phyloP scores from a whole-genome alignment of 2,797 vertebrate species.

The Hafferia zeledoni region DNA sequence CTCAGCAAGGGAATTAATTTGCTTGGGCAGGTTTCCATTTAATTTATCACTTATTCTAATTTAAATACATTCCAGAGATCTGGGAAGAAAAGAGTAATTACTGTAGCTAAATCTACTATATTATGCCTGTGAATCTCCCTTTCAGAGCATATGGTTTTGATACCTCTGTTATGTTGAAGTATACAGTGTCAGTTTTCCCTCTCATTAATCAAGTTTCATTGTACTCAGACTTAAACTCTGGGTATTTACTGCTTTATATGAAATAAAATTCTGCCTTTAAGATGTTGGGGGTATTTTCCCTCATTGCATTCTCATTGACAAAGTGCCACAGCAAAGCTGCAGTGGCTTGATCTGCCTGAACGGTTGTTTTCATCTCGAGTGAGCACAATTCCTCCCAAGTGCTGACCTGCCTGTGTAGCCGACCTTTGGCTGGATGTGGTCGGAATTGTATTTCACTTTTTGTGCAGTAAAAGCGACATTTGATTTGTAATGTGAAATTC shows the following conservation, averaged over 20 bases:
- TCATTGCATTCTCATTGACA: neutral
- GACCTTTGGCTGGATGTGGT: neutral
- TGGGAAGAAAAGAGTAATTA: neutral
- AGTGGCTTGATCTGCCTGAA: neutral
- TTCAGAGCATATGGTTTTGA: neutral
- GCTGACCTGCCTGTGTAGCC: neutral
- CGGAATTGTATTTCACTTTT: neutral
- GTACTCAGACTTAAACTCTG: neutral
- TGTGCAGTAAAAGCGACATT: neutral
- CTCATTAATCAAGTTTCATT: neutral
- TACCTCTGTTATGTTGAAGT: neutral
- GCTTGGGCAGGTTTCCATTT: neutral
- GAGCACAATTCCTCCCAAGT: neutral
- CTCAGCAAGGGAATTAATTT: neutral
- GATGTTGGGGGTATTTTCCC: fast-evolving
- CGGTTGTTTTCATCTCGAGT: neutral
- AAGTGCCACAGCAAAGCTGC: neutral
- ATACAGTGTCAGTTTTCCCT: neutral
- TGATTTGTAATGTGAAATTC: slow-evolving; percentile 3
- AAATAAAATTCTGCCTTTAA: neutral
- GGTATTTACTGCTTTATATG: neutral
- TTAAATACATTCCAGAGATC: neutral
- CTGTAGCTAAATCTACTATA: neutral
- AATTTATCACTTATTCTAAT: neutral
- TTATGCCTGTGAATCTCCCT: neutral